These are phyloP conservation scores for Gopherus flavomarginatus DNA, from an alignment of 2,113 vertebrate genomes.

Conservation along the genomic window DNA sequence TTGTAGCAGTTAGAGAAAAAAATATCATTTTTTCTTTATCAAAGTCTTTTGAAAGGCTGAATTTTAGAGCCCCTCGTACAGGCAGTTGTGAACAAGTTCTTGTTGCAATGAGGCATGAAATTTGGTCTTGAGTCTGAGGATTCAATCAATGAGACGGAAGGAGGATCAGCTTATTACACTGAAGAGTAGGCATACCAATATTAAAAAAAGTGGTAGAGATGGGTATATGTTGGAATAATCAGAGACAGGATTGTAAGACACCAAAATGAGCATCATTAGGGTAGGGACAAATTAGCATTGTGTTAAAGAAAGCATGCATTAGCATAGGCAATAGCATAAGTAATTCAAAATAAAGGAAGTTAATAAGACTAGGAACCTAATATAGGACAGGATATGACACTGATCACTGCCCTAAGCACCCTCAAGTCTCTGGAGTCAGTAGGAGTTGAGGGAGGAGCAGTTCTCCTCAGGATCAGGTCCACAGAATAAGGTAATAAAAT, in stretches of 20 bases:
- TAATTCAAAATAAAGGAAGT: not conserved
- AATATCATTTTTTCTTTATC: slow-evolving; percentile 40
- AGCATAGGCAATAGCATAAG: not conserved
- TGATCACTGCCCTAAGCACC: not conserved
- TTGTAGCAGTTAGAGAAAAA: slow-evolving; percentile 48
- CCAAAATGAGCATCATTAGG: not conserved
- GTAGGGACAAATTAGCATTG: not conserved
- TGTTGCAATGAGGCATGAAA: slow-evolving; percentile 21
- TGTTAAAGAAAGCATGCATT: accelerated
- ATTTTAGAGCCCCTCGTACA: not conserved
- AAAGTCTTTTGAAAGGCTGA: slow-evolving; percentile 40
- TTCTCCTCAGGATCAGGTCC: not conserved
- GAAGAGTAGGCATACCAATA: not conserved
- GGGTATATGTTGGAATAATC: not conserved
- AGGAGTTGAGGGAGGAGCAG: not conserved
- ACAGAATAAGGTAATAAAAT: not conserved
- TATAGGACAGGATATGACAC: not conserved
- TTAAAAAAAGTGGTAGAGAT: not conserved
- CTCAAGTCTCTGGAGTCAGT: not conserved
- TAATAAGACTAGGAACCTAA: not conserved
- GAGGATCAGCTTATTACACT: not conserved
- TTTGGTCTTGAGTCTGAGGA: not conserved
- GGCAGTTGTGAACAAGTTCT: slow-evolving; percentile 34
- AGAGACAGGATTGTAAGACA: not conserved
- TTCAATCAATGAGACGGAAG: not conserved